Evolutionary conservation across 2,113 vertebrate genomes (phyloP).

Genomic region (Triplophysa dalaica): DNA sequence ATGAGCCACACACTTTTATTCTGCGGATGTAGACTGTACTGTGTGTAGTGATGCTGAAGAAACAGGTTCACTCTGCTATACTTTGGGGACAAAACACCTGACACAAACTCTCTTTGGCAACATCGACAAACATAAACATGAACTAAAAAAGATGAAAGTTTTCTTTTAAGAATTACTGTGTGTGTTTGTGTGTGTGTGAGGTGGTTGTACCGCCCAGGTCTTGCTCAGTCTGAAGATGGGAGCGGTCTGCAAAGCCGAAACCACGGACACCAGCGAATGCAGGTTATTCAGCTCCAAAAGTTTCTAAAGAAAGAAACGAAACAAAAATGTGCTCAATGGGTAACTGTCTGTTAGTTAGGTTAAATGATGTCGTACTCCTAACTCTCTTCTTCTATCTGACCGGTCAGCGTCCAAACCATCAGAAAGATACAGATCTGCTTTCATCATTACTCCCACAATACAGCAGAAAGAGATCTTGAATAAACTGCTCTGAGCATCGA

Average conservation of each 20-base stretch:
- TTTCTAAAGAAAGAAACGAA: constrained; percentile 75
- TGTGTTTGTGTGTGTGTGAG: neutral
- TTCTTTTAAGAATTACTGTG: neutral
- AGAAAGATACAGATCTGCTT: constrained; percentile 21
- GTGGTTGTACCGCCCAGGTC: constrained; percentile 88
- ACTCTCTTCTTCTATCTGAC: constrained; percentile 20
- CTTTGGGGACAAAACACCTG: no score
- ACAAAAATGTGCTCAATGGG: neutral
- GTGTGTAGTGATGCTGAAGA: neutral
- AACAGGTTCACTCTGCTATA: no score
- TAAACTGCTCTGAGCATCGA: neutral
- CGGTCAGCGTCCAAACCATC: neutral
- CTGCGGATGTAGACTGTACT: neutral
- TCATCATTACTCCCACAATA: constrained; percentile 31
- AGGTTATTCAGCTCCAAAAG: constrained; percentile 94
- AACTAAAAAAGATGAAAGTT: neutral
- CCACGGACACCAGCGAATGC: constrained; percentile 93
- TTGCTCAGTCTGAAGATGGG: constrained; percentile 95
- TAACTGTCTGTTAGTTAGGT: constrained; percentile 20
- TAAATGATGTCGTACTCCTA: constrained; percentile 42
- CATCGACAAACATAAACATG: no score
- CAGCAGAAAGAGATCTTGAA: neutral
- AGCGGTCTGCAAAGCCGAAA: constrained; percentile 91
- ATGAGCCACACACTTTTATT: constrained; percentile 2
- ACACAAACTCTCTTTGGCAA: no score